Base-by-base conservation (phyloP, 2,888 invertebrate species). In the Reticulitermes lucifugus region DNA sequence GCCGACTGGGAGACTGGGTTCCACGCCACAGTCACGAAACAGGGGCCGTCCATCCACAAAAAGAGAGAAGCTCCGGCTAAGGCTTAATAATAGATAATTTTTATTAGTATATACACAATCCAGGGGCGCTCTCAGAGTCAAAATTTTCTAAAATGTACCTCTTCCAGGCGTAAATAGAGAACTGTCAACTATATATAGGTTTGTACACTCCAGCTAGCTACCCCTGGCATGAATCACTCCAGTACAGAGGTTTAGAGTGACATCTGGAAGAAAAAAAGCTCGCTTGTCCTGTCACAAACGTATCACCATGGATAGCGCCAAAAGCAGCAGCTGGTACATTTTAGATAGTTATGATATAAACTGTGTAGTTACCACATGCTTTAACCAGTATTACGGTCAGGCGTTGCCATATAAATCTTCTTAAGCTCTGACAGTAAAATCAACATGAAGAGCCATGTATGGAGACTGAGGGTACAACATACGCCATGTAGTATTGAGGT, bases 1-100 rank as follows among this genome's bases (percentile, higher is more conserved):
- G 93, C 94, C 0, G 94, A 94, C 86, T 89, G 93, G 0, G 90
- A 93, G 5, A 91, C 93, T 87, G 94, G 94, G 14, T 93, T 93
- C 89, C 93, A 93, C 87, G 93, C 93, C 0, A 91, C 93, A 0
- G 93, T 93, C 0, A 92, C 93, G 0, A 93, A 93, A 89, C 90
- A 91, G 29, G 92, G 91, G 0, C 94, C 93, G 1, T 91, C 90
- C 82, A 88, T 93, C 25, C 93, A 93, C 86, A 94, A 89, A 92
- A 95, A 22, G 94, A 95, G 87, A 95, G 95, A 29, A 29, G 83
- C 77, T 2, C 83, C 83, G 14, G 3, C 25, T 18, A 73, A 73
- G 1, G 41, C 73, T 73, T 5, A 35, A 41, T 73, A 73, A 73
- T 70, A 70, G 25, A 73, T 29, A 29, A 41, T 73, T 41, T 18